A percentile compares a stretch with the other conserved stretches of the same genome.
These are phyloP conservation scores for Calameuta idolon DNA, from an alignment of 2,888 invertebrate genomes.

Conservation along the genomic window DNA sequence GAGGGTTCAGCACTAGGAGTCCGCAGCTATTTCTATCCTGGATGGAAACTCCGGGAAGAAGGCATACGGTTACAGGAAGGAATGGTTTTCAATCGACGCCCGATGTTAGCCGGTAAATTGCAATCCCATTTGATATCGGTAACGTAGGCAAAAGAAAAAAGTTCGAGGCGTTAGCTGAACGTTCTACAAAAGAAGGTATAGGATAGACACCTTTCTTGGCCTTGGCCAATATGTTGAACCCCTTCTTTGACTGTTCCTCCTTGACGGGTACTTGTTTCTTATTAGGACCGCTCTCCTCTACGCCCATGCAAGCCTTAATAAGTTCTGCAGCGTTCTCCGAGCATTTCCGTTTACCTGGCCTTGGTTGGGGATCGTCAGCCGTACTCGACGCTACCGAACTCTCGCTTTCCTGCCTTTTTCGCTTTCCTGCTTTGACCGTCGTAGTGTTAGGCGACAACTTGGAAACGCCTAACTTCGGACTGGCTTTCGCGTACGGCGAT, in stretches of 20 bases:
- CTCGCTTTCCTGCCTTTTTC: conserved; percentile 85
- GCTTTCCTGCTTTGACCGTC: conserved; percentile 69
- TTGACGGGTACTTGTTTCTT: conserved; percentile 67
- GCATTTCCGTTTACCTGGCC: conserved; percentile 72
- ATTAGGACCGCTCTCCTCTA: conserved; percentile 65
- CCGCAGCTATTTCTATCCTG: too few relatives aligned
- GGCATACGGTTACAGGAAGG: too few relatives aligned
- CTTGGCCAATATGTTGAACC: conserved; percentile 63
- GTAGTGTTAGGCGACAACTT: conserved; percentile 52
- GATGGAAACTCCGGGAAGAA: too few relatives aligned
- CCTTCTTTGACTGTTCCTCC: conserved; percentile 63
- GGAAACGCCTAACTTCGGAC: conserved; percentile 57
- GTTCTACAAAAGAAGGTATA: conserved; percentile 14
- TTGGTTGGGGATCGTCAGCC: conserved; percentile 70
- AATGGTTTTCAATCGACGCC: too few relatives aligned
- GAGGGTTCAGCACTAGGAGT: too few relatives aligned
- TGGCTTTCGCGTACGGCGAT: conserved; percentile 66
- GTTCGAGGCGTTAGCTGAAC: conserved; percentile 26
- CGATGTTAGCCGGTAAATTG: too few relatives aligned
- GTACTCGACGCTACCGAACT: conserved; percentile 76
- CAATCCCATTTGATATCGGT: not conserved
- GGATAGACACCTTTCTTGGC: conserved; percentile 62
- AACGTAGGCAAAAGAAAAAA: not conserved
- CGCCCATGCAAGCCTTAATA: conserved; percentile 71
- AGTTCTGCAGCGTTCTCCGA: conserved; percentile 74